Conservation (phyloP, 2,888 invertebrate genomes). For the Aelia acuminata region DNA sequence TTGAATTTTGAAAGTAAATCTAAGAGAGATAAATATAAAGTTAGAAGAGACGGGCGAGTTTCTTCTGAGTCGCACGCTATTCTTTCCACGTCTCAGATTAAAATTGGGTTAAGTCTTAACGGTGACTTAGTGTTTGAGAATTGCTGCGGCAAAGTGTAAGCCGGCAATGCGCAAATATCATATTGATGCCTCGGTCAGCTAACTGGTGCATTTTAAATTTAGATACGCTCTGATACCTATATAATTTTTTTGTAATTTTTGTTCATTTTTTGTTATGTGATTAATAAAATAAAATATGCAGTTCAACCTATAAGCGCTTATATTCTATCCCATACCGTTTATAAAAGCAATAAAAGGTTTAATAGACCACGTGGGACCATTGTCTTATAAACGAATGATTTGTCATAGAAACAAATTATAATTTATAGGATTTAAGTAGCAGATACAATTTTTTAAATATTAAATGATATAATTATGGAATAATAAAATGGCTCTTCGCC, state of each 20-base stretch:
- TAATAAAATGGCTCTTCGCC: too few relatives aligned
- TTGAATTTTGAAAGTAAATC: constrained; percentile 15
- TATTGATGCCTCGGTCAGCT: background rate
- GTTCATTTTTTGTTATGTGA: too few relatives aligned
- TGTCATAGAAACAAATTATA: too few relatives aligned
- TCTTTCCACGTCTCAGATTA: constrained; percentile 1
- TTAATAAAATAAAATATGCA: too few relatives aligned
- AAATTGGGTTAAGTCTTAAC: constrained; percentile 38
- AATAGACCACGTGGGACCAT: too few relatives aligned
- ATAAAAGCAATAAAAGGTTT: too few relatives aligned
- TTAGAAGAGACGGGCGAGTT: background rate
- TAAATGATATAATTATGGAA: too few relatives aligned
- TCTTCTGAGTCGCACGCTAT: constrained; percentile 15
- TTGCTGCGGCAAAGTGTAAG: constrained; percentile 26
- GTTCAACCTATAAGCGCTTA: background rate
- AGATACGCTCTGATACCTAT: too few relatives aligned
- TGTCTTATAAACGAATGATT: too few relatives aligned
- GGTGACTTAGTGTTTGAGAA: constrained; percentile 18
- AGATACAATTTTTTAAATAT: too few relatives aligned
- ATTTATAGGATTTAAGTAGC: too few relatives aligned
- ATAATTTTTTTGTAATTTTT: too few relatives aligned
- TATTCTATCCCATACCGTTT: background rate
- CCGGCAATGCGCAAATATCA: constrained; percentile 18
- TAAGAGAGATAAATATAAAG: constrained; percentile 36
- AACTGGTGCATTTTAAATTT: background rate